Evolutionary conservation across 1,140 invertebrate genomes (phyloP).

Genomic region (Trichogramma pretiosum): DNA sequence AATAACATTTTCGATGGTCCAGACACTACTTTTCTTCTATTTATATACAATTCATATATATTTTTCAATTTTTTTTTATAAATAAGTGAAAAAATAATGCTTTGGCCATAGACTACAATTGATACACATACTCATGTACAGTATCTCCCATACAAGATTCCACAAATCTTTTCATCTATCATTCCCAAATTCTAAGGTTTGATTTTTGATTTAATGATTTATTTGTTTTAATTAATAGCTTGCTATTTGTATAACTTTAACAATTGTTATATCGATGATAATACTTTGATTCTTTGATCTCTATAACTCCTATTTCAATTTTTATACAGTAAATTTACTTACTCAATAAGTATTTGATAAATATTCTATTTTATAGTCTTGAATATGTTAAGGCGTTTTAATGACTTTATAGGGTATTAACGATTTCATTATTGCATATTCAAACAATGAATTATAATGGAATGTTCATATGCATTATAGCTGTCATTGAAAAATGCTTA

Average conservation of each 20-base stretch:
- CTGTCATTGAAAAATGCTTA: slow-evolving; percentile 15
- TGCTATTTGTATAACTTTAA: too few relatives aligned
- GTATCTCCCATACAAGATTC: too few relatives aligned
- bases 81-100: slow-evolving; percentile 46
- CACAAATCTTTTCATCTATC: too few relatives aligned
- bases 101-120: slow-evolving; percentile 41
- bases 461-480: slow-evolving; percentile 13
- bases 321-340: slow-evolving; percentile 23
- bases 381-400: slow-evolving; percentile 17
- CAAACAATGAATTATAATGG: slow-evolving; percentile 10
- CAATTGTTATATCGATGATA: slow-evolving; percentile 25
- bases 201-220: too few relatives aligned
- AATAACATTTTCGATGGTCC: slow-evolving; percentile 12
- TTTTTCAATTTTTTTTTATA: slow-evolving; percentile 28
- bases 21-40: slow-evolving; percentile 13
- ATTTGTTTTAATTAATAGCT: too few relatives aligned
- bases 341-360: slow-evolving; percentile 17
- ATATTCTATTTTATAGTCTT: too few relatives aligned
- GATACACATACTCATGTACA: slow-evolving; percentile 24
- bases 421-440: too few relatives aligned
- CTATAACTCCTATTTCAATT: slow-evolving; percentile 19
- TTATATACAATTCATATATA: slow-evolving; percentile 19
- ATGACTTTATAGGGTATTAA: slow-evolving; percentile 20
- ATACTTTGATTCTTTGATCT: slow-evolving; percentile 20
- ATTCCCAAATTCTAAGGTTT: too few relatives aligned